Evolutionary conservation across 2,113 vertebrate genomes (phyloP), one percentile per base, ranked within the genome.

Genomic region (Psilopsiagon aymara): DNA sequence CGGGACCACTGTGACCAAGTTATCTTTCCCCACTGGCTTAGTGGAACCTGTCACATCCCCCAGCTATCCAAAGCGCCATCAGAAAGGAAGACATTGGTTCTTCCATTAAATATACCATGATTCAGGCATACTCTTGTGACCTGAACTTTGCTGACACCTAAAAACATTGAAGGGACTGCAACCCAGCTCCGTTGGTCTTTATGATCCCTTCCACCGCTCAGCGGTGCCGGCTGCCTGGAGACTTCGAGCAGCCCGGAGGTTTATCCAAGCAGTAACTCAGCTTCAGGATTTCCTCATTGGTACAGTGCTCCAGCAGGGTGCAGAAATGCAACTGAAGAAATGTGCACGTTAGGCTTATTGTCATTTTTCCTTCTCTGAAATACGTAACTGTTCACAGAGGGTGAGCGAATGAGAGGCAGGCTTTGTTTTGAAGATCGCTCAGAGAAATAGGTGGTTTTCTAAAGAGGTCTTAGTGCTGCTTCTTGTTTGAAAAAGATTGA

Each of bases 71-170:
- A 17, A 62, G 68, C 73, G 11, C 69, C 51, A 39, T 83, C 82
- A 75, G 82, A 68, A 83, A 3, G 59, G 44, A 52, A 49, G 17
- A 23, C 6, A 3, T 29, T n/a, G 46, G 31, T 60, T 64, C 39
- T 66, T 39, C 2, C 6, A 11, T 82, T 82, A 67, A 82, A 94
- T 86, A 64, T n/a, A 73, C 82, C 2, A 9, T 68, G 79, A 78
- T 90, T 92, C 87, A 24, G 64, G 82, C 85, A 51, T 86, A 16
- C 79, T 93, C 91, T 68, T 41, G 87, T 86, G 94, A 92, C 79
- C 84, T 91, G 84, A 92, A 93, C 97, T 96, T 94, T 94, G 94
- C 96, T 97, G 95, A 95, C 95, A 89, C 82, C 84, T 90, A 76
- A 88, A 95, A 93, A 91, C 66, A 59, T 69, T 2, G 31, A 75